Percentiles rank a stretch among this genome's conserved stretches.
phyloP scores from a whole-genome alignment of 2,888 invertebrate genomes.

The Eristalis pertinax region DNA sequence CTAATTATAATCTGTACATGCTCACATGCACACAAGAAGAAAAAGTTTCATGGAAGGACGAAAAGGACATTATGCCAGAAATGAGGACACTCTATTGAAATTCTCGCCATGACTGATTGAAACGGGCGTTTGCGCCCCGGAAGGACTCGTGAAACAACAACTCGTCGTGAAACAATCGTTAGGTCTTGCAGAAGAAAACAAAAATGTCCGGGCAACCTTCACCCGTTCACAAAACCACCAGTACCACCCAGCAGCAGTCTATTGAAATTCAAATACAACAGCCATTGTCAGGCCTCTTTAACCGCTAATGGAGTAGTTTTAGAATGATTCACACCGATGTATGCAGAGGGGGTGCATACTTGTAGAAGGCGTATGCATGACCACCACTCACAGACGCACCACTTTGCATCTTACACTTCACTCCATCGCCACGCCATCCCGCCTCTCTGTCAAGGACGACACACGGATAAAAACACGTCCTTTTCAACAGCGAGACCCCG shows the following conservation, averaged over 20 bases:
- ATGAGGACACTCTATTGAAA: background rate
- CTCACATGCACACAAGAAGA: background rate
- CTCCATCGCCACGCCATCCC: background rate
- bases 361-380: slow-evolving; percentile 31
- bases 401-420: background rate
- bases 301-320: slow-evolving; percentile 41
- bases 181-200: background rate
- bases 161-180: background rate
- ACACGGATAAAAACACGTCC: slow-evolving; percentile 20
- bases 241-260: slow-evolving; percentile 10
- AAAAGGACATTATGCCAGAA: background rate
- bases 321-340: slow-evolving; percentile 19
- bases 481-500: slow-evolving; percentile 8
- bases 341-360: background rate
- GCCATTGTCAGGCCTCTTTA: slow-evolving; percentile 32
- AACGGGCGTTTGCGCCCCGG: background rate
- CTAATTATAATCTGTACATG: background rate
- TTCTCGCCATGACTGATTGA: background rate
- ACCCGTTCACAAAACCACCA: background rate
- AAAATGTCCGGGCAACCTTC: background rate
- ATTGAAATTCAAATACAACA: slow-evolving; percentile 18
- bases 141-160: background rate
- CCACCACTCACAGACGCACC: slow-evolving; percentile 2
- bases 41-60: background rate
- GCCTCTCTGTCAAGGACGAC: slow-evolving; percentile 4